These are phyloP conservation scores for Bugulina stolonifera DNA, from an alignment of 2,888 invertebrate species.

Conservation along the genomic window DNA sequence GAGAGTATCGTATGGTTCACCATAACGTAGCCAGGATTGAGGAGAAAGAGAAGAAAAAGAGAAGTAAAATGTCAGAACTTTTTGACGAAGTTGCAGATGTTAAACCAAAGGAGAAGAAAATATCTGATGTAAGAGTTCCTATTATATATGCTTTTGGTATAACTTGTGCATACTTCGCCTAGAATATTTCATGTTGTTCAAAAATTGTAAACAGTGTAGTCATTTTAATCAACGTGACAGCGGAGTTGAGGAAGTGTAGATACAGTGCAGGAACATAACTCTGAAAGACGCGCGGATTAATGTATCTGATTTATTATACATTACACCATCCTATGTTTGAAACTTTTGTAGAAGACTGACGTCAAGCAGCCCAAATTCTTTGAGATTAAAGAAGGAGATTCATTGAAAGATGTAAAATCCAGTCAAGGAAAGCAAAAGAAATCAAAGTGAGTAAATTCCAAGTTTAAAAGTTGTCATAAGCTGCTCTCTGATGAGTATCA, in stretches of 20 bases:
- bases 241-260: too few species aligned
- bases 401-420: conserved; percentile 52
- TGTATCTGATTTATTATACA: too few species aligned
- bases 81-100: conserved; percentile 3
- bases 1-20: conserved; percentile 4
- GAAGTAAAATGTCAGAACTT: conserved; percentile 52
- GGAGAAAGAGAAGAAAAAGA: conserved; percentile 52
- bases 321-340: too few species aligned
- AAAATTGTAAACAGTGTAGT: too few species aligned
- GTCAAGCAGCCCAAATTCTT: conserved; percentile 58
- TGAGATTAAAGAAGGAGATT: conserved; percentile 61
- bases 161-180: too few species aligned
- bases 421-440: conserved; percentile 33
- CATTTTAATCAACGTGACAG: too few species aligned
- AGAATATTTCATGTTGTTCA: too few species aligned
- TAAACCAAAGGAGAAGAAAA: conserved; percentile 32
- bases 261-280: too few species aligned
- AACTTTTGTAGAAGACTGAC: not conserved
- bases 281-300: too few species aligned
- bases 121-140: not conserved
- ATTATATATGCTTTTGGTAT: too few species aligned
- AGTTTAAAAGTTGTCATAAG: too few species aligned
- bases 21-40: conserved; percentile 14
- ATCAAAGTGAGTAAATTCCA: conserved; percentile 32
- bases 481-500: too few species aligned